A percentile compares a stretch with the other conserved stretches of the same genome.
These are phyloP conservation scores for Desmodus rotundus DNA, from an alignment of 2,113 vertebrate species.

Conservation along the genomic window DNA sequence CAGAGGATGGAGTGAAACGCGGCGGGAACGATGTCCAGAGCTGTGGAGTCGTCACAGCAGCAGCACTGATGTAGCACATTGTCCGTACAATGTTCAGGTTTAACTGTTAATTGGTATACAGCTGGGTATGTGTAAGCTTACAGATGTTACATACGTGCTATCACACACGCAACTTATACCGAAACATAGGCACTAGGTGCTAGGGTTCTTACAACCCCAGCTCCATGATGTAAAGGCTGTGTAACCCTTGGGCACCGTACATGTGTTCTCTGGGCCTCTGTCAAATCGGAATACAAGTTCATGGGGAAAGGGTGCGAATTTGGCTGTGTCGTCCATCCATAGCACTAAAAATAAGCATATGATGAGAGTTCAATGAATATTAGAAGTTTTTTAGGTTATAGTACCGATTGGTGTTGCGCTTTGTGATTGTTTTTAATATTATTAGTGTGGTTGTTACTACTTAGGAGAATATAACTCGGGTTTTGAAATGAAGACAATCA, in stretches of 20 bases:
- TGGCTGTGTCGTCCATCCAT: neutral
- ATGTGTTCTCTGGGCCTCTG: neutral
- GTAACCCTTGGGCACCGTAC: neutral
- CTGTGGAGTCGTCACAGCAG: neutral
- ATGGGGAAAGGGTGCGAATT: neutral
- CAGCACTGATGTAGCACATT: neutral
- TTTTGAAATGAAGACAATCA: neutral
- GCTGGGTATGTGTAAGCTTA: neutral
- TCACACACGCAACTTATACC: neutral
- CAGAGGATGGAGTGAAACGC: neutral
- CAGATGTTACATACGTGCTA: neutral
- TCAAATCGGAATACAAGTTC: neutral
- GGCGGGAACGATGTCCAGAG: neutral
- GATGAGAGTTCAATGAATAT: neutral
- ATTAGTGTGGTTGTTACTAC: neutral
- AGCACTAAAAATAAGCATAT: neutral
- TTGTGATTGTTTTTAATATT: neutral
- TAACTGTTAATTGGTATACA: neutral
- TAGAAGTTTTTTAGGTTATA: neutral
- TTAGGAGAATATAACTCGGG: neutral
- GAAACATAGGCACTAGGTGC: neutral
- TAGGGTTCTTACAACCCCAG: neutral
- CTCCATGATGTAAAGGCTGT: neutral
- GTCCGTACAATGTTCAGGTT: neutral
- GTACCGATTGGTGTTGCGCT: neutral